Conservation (phyloP, 2,113 vertebrate species). For the Puntigrus tetrazona region DNA sequence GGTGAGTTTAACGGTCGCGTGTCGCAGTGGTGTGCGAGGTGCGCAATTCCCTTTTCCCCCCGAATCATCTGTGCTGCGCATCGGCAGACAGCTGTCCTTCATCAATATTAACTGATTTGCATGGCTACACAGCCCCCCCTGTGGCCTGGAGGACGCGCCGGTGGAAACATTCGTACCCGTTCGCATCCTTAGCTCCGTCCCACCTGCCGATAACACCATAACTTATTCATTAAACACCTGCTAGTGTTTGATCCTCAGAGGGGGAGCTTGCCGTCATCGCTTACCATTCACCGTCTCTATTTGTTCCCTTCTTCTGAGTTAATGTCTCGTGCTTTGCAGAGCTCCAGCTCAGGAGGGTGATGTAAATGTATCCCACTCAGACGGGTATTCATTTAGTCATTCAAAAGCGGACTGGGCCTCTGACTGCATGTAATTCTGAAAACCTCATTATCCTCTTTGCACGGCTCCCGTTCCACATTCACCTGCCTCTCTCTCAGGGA, state of each 20-base stretch:
- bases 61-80: slow-evolving; percentile 2
- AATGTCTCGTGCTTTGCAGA: slow-evolving; percentile 10
- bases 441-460: slow-evolving; percentile 49
- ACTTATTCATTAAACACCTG: slow-evolving; percentile 68
- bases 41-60: background rate
- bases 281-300: slow-evolving; percentile 9
- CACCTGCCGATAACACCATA: slow-evolving; percentile 44
- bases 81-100: slow-evolving; percentile 57
- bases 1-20: background rate
- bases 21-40: background rate
- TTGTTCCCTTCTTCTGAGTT: slow-evolving; percentile 27
- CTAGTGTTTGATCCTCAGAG: slow-evolving; percentile 45
- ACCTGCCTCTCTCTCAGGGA: slow-evolving; percentile 39
- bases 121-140: slow-evolving; percentile 32
- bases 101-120: slow-evolving; percentile 63
- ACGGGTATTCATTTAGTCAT: slow-evolving; percentile 36
- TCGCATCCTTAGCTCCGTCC: slow-evolving; percentile 31
- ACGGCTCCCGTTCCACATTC: slow-evolving; percentile 10
- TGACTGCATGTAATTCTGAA: slow-evolving; percentile 50
- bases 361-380: slow-evolving; percentile 41
- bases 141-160: slow-evolving; percentile 23
- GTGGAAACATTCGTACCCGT: slow-evolving; percentile 19
- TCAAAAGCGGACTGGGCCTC: slow-evolving; percentile 40
- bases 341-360: slow-evolving; percentile 17
- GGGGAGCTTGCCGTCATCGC: slow-evolving; percentile 11